Percentiles rank a stretch among this genome's conserved stretches.
Evolutionary conservation across 2,888 invertebrate genomes (phyloP).

Genomic region (Parapristionchus giblindavisi): DNA sequence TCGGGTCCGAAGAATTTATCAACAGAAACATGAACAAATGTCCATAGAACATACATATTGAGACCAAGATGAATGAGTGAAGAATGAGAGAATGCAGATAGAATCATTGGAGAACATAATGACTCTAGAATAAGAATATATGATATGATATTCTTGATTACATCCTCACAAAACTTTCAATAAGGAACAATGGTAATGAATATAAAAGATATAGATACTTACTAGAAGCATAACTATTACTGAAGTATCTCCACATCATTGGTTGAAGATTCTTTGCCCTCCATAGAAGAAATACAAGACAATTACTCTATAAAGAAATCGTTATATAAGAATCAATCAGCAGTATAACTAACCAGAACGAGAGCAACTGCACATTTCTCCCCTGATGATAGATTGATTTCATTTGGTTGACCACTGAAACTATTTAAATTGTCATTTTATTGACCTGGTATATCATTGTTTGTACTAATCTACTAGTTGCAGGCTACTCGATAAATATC

Average conservation of each 20-base stretch:
- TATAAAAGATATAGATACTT: slow-evolving; percentile 6
- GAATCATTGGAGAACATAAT: slow-evolving; percentile 86
- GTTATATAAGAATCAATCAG: slow-evolving; percentile 5
- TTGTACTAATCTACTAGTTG: no score
- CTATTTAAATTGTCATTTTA: no score
- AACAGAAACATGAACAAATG: slow-evolving; percentile 76
- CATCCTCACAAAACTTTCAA: no score
- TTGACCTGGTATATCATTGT: no score
- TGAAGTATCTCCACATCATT: slow-evolving; percentile 65
- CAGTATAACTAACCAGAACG: slow-evolving; percentile 45
- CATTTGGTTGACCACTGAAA: no score
- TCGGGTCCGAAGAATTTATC: slow-evolving; percentile 60
- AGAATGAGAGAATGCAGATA: slow-evolving; percentile 94
- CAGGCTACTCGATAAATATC: background rate
- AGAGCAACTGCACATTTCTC: slow-evolving; percentile 47
- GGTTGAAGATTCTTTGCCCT: slow-evolving; percentile 50
- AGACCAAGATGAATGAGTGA: slow-evolving; percentile 85
- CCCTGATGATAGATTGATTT: slow-evolving; percentile 49
- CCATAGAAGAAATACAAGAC: slow-evolving; percentile 55
- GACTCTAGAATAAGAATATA: slow-evolving; percentile 74
- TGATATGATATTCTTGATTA: background rate
- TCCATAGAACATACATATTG: slow-evolving; percentile 95
- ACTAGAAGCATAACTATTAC: slow-evolving; percentile 66
- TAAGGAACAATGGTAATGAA: no score
- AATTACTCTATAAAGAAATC: slow-evolving; percentile 40